Base-by-base conservation (phyloP, 2,888 invertebrate species). In the Sepiola atlantica region DNA sequence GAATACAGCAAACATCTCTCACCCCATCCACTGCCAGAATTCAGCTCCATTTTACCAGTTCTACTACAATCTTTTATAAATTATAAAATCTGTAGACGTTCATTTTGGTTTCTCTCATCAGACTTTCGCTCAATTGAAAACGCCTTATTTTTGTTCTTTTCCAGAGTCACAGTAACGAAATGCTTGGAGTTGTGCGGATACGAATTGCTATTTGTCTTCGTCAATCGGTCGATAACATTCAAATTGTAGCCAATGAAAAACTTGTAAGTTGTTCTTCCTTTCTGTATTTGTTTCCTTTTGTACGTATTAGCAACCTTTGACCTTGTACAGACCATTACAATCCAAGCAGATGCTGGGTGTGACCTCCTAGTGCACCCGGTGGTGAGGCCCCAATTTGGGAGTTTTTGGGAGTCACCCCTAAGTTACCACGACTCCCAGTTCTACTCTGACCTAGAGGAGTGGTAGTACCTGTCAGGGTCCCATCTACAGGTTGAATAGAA, bases 81-180 rank as follows among this genome's bases (percentile, higher is more conserved):
- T 45, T 45, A 4, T 45, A 45, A 45, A 45, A 45, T 45, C 45
- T 45, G 45, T 45, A 8, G 45, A 45, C 45, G n/a, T n/a, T n/a
- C n/a, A n/a, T n/a, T n/a, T n/a, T n/a, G 8, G 45, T 45, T 45
- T 45, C 45, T 45, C 45, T 8, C 1, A n/a, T n/a, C n/a, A n/a
- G n/a, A 77, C 14, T 28, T n/a, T 77, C n/a, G 28, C n/a, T 14
- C 16, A 21, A 57, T 24, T 1, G 24, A 57, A 57, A 57, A 57
- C 57, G 20, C 57, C 57, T 57, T 21, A 57, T 57, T n/a, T 91
- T 21, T 94, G 93, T 94, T 54, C 94, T 94, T 90, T 96, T 95
- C 20, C 96, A 96, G 96, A 96, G 97, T 94, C 97, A 97, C 95
- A 97, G 97, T 94, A 97, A 97, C 95, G 97, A 97, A 95, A 97